Evolutionary conservation across 2,113 vertebrate species (phyloP), one percentile per base, ranked within the genome.

Genomic region (Pleuronectes platessa): DNA sequence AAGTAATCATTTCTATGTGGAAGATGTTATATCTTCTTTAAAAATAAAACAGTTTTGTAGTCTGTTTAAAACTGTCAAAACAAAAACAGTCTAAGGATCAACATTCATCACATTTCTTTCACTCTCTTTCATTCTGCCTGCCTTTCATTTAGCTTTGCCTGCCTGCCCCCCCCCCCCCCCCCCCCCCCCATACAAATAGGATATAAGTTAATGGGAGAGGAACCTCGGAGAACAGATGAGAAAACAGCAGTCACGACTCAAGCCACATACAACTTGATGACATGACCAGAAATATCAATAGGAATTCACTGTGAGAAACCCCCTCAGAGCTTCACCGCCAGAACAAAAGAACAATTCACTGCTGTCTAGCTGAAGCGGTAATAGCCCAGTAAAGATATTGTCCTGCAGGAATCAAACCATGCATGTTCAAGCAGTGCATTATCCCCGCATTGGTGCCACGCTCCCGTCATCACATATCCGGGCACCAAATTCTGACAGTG

Each of bases 221-320:
- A 76, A 79, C 86, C 84, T 85, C 54, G 0, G 85, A 80, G 88
- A 90, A 68, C 79, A 74, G 79, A 88, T 76, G 85, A 90, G 87
- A 89, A 92, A 90, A 89, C 66, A 81, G 85, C 76, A 73, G 86
- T 76, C 86, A 68, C 67, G 40, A 88, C 87, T 86, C 81, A 78
- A 89, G 72, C 81, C 86, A 37, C 86, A 89, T 81, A 82, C 86
- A 81, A 74, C 86, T 83, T 83, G 82, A 90, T 89, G 84, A 91
- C 85, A 92, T 78, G 86, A 91, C 78, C 83, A 79, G 81, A 79
- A 82, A 91, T 89, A 92, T 91, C 90, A 84, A 93, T 92, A 78
- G 76, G 85, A 87, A 87, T 90, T 78, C 74, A 86, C 84, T 88
- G 83, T 81, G 84, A 85, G 81, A 78, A 84, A 76, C 72, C 84